Conservation (phyloP, 2,888 invertebrate species). For the Drosophila conformis region DNA sequence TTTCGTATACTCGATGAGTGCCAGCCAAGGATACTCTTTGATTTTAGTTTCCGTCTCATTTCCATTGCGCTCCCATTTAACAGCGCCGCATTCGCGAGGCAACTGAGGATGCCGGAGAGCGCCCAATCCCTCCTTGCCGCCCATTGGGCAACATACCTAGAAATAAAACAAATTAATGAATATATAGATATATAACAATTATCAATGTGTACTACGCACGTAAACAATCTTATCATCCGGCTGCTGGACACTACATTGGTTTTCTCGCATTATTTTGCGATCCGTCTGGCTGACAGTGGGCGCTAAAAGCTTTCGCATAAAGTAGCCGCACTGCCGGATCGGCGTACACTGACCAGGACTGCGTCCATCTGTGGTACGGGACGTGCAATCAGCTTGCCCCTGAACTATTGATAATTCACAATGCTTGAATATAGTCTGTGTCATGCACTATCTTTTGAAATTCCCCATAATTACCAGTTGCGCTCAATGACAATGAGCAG, state of each 20-base stretch:
- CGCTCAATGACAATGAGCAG: slow-evolving; percentile 52
- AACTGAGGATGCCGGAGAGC: slow-evolving; percentile 46
- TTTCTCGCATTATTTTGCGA: slow-evolving; percentile 51
- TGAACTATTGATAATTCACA: slow-evolving; percentile 40
- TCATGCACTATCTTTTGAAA: slow-evolving; percentile 10
- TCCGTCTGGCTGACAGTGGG: slow-evolving; percentile 32
- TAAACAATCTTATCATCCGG: slow-evolving; percentile 27
- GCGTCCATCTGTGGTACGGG: slow-evolving; percentile 27
- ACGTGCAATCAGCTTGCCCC: slow-evolving; percentile 35
- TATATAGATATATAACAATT: neutral
- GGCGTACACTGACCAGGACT: slow-evolving; percentile 43
- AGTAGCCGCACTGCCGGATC: slow-evolving; percentile 53
- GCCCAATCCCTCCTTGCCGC: slow-evolving; percentile 12
- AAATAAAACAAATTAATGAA: neutral
- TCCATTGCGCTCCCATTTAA: slow-evolving; percentile 47
- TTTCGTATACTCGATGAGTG: slow-evolving; percentile 59
- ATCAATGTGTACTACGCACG: slow-evolving; percentile 26
- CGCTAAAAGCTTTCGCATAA: slow-evolving; percentile 51
- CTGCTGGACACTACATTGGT: slow-evolving; percentile 49
- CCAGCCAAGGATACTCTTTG: slow-evolving; percentile 69
- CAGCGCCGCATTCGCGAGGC: slow-evolving; percentile 55
- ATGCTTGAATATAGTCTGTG: slow-evolving; percentile 28
- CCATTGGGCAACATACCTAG: slow-evolving; percentile 63
- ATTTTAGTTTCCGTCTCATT: slow-evolving; percentile 54
- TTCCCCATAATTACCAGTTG: slow-evolving; percentile 47